Percentiles rank a stretch among this genome's conserved stretches.
Evolutionary conservation across 2,888 invertebrate species (phyloP).

Genomic region (Caenorhabditis angaria): DNA sequence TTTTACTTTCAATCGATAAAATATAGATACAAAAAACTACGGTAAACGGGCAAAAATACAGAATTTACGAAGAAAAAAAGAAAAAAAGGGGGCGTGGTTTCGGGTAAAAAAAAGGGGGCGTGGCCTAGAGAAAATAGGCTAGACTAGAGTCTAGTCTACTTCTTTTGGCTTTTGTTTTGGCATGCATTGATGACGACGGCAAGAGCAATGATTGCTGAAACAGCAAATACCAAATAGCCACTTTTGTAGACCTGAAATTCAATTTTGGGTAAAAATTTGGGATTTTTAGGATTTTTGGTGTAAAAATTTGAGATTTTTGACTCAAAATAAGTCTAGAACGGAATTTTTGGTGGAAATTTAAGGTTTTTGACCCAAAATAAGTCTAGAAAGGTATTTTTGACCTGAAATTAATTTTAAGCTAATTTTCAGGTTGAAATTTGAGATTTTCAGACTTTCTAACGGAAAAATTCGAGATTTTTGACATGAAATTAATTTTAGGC

Average conservation of each 20-base stretch:
- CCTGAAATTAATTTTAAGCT: too few relatives aligned
- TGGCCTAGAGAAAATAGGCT: too few relatives aligned
- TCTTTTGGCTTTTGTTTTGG: constrained; percentile 45
- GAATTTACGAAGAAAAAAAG: constrained; percentile 7
- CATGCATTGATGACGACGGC: constrained; percentile 60
- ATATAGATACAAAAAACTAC: constrained; percentile 19
- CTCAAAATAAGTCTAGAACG: too few relatives aligned
- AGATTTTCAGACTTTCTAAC: too few relatives aligned
- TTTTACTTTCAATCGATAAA: constrained; percentile 30
- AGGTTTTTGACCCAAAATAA: not conserved
- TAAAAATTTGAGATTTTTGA: too few relatives aligned
- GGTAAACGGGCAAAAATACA: constrained; percentile 17
- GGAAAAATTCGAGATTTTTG: too few relatives aligned
- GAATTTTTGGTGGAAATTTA: too few relatives aligned
- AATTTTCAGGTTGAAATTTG: too few relatives aligned
- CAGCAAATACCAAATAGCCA: constrained; percentile 69
- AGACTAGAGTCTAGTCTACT: constrained; percentile 33
- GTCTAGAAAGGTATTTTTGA: too few relatives aligned
- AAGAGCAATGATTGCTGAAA: constrained; percentile 64
- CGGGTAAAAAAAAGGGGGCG: constrained; percentile 8
- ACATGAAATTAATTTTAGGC: too few relatives aligned
- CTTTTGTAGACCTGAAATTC: constrained; percentile 61
- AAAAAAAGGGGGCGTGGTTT: constrained; percentile 19
- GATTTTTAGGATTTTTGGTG: not conserved
- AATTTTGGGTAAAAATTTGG: too few relatives aligned